Conservation (phyloP, 2,888 invertebrate species). For the Plagodis pulveraria region DNA sequence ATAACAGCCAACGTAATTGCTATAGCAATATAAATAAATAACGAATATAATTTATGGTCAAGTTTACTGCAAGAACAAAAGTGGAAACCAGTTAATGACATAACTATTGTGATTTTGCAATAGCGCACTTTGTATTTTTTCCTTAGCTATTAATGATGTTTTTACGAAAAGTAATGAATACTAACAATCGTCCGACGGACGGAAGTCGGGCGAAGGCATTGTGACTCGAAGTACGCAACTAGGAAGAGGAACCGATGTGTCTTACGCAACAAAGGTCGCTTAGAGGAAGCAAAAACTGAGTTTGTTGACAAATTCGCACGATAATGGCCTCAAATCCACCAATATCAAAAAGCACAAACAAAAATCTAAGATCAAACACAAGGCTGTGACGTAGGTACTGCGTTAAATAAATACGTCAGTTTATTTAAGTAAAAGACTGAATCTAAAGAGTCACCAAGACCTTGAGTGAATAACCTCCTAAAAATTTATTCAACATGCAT, state of each 20-base stretch:
- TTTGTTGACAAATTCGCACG: slow-evolving; percentile 56
- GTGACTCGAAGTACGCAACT: slow-evolving; percentile 51
- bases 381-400: slow-evolving; percentile 10
- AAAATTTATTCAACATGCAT: slow-evolving; percentile 14
- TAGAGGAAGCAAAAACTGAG: slow-evolving; percentile 57
- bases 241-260: slow-evolving; percentile 77
- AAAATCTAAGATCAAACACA: slow-evolving; percentile 20
- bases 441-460: slow-evolving; percentile 12
- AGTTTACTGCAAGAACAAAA: slow-evolving; percentile 22
- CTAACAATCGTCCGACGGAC: slow-evolving; percentile 50
- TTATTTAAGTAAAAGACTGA: slow-evolving; percentile 18
- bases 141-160: slow-evolving; percentile 21
- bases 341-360: slow-evolving; percentile 19
- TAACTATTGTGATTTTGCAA: slow-evolving; percentile 8
- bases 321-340: slow-evolving; percentile 38
- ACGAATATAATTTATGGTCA: slow-evolving; percentile 17
- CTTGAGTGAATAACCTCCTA: slow-evolving; percentile 25
- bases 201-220: slow-evolving; percentile 62
- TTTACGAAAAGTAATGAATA: slow-evolving; percentile 30
- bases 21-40: slow-evolving; percentile 25
- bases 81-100: slow-evolving; percentile 22
- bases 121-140: slow-evolving; percentile 26
- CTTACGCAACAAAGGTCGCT: slow-evolving; percentile 71
- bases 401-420: slow-evolving; percentile 14
- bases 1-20: slow-evolving; percentile 26